Evolutionary conservation across 2,113 vertebrate genomes (phyloP).

Genomic region (Cebus imitator): DNA sequence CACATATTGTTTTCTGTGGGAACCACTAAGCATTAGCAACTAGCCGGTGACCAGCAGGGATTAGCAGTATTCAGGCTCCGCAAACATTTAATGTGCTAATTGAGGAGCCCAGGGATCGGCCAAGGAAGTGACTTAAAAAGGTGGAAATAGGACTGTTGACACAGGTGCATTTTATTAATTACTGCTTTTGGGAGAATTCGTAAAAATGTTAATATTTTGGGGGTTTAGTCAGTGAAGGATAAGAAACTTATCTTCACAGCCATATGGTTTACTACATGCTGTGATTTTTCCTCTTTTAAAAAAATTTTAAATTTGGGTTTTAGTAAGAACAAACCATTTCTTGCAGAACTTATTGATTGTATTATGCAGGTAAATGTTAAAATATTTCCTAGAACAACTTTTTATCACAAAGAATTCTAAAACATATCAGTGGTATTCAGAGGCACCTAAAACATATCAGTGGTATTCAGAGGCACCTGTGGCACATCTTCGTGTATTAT

Average conservation of each 20-base stretch:
- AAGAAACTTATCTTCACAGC: constrained; percentile 8
- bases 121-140: neutral
- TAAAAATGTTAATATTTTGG: constrained; percentile 54
- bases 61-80: constrained; percentile 36
- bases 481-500: neutral
- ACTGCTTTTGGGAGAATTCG: constrained; percentile 41
- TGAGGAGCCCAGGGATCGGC: neutral
- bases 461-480: neutral
- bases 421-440: neutral
- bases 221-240: constrained; percentile 49
- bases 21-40: neutral
- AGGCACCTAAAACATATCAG: too few relatives aligned
- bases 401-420: neutral
- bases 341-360: constrained; percentile 17
- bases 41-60: constrained; percentile 13
- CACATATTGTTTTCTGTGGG: neutral
- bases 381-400: neutral
- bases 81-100: constrained; percentile 1
- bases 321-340: neutral
- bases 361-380: neutral
- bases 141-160: constrained; percentile 2
- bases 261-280: constrained; percentile 52
- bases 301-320: constrained; percentile 37
- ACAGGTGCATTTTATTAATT: constrained; percentile 59
- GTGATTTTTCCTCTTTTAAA: neutral